Evolutionary conservation across 2,888 invertebrate species (phyloP).

Genomic region (Himalopsyche kuldschensis): DNA sequence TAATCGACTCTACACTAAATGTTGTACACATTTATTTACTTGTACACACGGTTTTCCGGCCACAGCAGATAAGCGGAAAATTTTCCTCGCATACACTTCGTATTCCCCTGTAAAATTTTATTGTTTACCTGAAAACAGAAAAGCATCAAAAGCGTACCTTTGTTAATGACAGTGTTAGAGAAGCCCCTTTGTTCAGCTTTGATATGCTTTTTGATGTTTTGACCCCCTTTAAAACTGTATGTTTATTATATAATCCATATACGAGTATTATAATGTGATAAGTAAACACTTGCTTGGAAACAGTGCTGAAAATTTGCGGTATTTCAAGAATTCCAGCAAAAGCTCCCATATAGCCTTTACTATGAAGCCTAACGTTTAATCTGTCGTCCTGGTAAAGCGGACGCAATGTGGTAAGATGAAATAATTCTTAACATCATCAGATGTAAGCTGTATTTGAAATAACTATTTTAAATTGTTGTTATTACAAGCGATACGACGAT

Average conservation of each 20-base stretch:
- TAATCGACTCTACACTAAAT: too few species aligned
- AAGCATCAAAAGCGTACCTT: not conserved
- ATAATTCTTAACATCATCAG: too few species aligned
- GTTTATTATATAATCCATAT: not conserved
- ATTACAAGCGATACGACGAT: too few species aligned
- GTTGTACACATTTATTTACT: too few species aligned
- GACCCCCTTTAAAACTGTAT: not conserved
- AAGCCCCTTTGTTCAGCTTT: not conserved
- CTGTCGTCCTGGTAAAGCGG: too few species aligned
- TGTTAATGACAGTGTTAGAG: not conserved
- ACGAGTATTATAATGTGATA: not conserved
- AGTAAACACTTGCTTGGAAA: not conserved
- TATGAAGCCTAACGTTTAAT: not conserved
- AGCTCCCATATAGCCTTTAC: not conserved
- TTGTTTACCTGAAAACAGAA: not conserved
- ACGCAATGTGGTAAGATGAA: too few species aligned
- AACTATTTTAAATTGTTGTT: too few species aligned
- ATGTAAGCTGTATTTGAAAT: too few species aligned
- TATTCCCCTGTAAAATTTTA: not conserved
- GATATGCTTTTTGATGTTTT: constrained; percentile 5
- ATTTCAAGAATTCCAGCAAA: not conserved
- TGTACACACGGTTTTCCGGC: too few species aligned
- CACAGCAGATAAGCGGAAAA: not conserved
- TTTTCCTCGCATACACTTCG: not conserved
- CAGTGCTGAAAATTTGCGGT: not conserved